A percentile compares a stretch with the other conserved stretches of the same genome.
Evolutionary conservation across 92 coral and sea anemone species (phyloP).

Genomic region (Muricea muricata): DNA sequence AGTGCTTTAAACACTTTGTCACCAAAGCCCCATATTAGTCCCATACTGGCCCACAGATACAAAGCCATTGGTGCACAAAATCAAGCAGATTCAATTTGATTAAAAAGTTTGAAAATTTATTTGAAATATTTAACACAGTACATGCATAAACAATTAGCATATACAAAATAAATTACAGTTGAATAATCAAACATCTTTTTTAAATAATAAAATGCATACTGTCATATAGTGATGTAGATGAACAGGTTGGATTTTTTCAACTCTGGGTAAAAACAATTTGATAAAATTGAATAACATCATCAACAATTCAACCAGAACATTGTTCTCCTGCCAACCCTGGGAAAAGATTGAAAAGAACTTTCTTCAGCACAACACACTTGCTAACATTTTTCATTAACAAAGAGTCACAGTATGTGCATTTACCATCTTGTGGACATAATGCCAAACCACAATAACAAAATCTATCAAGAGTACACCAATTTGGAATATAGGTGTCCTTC

Average conservation of each 20-base stretch:
- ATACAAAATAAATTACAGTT: neutral
- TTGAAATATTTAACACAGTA: neutral
- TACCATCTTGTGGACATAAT: slow-evolving; percentile 46
- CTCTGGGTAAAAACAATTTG: too few relatives aligned
- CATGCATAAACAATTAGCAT: neutral
- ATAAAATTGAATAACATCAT: neutral
- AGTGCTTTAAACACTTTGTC: too few relatives aligned
- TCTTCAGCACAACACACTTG: slow-evolving; percentile 62
- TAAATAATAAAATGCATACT: too few relatives aligned
- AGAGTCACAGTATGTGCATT: slow-evolving; percentile 53
- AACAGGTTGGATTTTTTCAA: too few relatives aligned
- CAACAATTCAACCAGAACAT: neutral
- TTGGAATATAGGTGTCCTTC: slow-evolving; percentile 65
- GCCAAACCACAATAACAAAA: slow-evolving; percentile 52
- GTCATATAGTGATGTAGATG: too few relatives aligned
- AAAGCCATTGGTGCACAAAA: neutral
- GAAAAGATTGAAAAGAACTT: slow-evolving; percentile 4
- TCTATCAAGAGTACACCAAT: slow-evolving; percentile 26
- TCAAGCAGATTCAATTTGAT: neutral
- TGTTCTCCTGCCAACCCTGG: neutral
- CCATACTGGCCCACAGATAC: too few relatives aligned
- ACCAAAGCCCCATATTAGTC: too few relatives aligned
- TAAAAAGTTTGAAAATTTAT: too few relatives aligned
- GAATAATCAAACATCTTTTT: too few relatives aligned
- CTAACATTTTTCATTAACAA: neutral